Conservation (phyloP, 2,797 vertebrate genomes). For the Karalla daura region DNA sequence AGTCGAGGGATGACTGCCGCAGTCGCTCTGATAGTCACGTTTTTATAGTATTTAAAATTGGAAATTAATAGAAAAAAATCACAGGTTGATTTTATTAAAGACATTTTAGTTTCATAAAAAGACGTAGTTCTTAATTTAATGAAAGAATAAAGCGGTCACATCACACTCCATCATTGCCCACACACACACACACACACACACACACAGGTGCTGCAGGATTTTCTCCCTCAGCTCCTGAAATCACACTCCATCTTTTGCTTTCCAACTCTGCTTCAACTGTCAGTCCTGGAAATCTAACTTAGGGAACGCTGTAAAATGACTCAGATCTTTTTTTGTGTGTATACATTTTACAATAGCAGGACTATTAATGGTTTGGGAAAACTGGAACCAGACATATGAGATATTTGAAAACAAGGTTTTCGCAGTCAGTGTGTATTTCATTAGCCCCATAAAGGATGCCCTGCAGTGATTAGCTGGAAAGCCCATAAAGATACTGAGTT, state of each 20-base stretch:
- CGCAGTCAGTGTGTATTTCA: conserved; percentile 39
- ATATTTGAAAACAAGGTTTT: conserved; percentile 44
- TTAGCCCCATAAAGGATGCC: conserved; percentile 44
- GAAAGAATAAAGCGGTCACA: neutral
- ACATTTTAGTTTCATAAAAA: neutral
- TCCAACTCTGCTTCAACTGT: neutral
- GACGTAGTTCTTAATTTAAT: neutral
- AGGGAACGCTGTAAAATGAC: conserved; percentile 16
- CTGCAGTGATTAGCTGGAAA: conserved; percentile 60
- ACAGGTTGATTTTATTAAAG: neutral
- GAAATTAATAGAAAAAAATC: conserved; percentile 4
- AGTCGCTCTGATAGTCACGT: conserved; percentile 7
- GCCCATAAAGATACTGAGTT: conserved; percentile 45
- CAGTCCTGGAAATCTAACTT: conserved; percentile 20
- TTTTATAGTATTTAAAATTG: conserved; percentile 23
- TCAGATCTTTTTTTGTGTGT: conserved; percentile 3
- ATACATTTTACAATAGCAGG: conserved; percentile 22
- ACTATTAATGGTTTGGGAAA: conserved; percentile 39
- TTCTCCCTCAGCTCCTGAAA: conserved; percentile 8
- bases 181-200: no score
- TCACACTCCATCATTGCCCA: neutral
- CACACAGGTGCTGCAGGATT: conserved; percentile 1
- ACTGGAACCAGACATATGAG: conserved; percentile 47
- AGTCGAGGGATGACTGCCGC: neutral
- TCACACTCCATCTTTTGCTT: neutral